phyloP scores from a whole-genome alignment of 1,140 invertebrate species.

The Ceratina australensis region DNA sequence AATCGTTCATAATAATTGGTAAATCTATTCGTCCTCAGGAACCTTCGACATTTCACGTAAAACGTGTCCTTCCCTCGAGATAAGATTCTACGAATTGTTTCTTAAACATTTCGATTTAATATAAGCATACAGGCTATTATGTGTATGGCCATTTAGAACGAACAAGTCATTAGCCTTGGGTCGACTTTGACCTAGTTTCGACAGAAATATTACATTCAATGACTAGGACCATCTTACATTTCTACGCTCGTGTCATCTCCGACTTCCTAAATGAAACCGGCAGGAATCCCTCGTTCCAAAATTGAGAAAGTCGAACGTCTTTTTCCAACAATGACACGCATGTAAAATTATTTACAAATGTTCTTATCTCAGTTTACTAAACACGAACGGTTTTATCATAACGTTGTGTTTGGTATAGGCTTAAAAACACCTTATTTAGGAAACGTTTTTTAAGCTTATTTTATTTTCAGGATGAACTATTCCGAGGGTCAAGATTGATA shows the following conservation, averaged over 20 bases:
- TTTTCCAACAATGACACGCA: too few relatives aligned
- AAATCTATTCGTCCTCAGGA: neutral
- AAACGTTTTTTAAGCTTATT: too few relatives aligned
- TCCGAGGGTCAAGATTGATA: neutral
- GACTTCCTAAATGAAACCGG: slow-evolving; percentile 17
- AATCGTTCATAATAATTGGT: neutral
- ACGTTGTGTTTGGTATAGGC: too few relatives aligned
- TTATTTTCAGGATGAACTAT: too few relatives aligned
- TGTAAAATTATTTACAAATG: neutral
- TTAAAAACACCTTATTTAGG: too few relatives aligned
- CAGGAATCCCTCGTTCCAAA: neutral
- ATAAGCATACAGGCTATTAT: neutral
- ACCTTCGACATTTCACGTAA: neutral
- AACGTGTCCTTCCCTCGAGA: too few relatives aligned
- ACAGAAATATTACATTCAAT: slow-evolving; percentile 22
- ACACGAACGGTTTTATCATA: neutral
- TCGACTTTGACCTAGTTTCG: slow-evolving; percentile 74
- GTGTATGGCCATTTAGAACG: slow-evolving; percentile 60
- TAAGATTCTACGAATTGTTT: neutral
- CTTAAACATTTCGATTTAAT: neutral
- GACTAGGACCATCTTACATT: slow-evolving; percentile 18
- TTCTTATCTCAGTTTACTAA: neutral
- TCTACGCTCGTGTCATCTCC: slow-evolving; percentile 12
- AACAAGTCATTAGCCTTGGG: slow-evolving; percentile 67
- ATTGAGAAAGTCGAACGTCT: neutral